phyloP scores from a whole-genome alignment of 2,888 invertebrate genomes.

The Serrognathus titanus region DNA sequence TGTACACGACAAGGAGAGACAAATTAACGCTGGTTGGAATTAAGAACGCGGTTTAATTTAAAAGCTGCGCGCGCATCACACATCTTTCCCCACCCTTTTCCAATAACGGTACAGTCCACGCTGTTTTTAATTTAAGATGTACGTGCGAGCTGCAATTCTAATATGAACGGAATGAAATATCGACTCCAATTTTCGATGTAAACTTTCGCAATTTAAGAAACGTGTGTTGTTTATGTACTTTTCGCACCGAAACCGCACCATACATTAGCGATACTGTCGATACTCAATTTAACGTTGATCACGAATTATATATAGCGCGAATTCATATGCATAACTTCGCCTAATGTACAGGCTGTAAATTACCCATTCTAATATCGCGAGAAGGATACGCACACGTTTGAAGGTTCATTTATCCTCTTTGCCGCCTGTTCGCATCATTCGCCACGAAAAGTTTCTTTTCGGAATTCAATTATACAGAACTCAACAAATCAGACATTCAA shows the following conservation, averaged over 20 bases:
- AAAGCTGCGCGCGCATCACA: slow-evolving; percentile 35
- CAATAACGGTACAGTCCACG: slow-evolving; percentile 36
- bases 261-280: not conserved
- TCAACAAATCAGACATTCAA: too few relatives aligned
- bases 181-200: slow-evolving; percentile 31
- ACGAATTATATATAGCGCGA: not conserved
- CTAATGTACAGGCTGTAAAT: too few relatives aligned
- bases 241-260: slow-evolving; percentile 13
- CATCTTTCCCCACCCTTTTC: slow-evolving; percentile 33
- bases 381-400: too few relatives aligned
- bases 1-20: slow-evolving; percentile 30
- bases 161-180: slow-evolving; percentile 30
- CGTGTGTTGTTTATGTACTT: slow-evolving; percentile 26
- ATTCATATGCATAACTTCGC: not conserved
- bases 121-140: slow-evolving; percentile 41
- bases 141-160: slow-evolving; percentile 33
- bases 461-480: too few relatives aligned
- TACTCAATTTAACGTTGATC: not conserved
- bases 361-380: too few relatives aligned
- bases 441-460: too few relatives aligned
- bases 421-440: too few relatives aligned
- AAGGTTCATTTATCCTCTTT: too few relatives aligned
- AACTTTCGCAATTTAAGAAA: slow-evolving; percentile 27
- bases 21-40: slow-evolving; percentile 39
- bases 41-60: slow-evolving; percentile 43